Percentiles rank a stretch among this genome's conserved stretches.
Conservation (phyloP, 2,797 vertebrate genomes). For the Dicrostonyx torquatus region DNA sequence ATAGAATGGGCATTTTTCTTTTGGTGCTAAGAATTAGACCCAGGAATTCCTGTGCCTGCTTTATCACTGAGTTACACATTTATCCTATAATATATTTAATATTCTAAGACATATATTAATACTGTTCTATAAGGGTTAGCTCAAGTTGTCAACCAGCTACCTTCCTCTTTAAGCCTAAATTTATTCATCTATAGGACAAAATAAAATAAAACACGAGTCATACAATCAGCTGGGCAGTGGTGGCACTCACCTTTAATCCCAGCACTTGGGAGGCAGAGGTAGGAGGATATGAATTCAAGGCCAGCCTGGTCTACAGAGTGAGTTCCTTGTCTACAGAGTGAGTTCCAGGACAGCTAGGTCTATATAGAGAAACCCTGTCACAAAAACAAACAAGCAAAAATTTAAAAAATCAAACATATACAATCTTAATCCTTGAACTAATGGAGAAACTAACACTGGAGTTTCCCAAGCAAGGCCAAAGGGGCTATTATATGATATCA, state of each 20-base stretch:
- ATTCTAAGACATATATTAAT: background rate
- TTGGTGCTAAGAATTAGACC: background rate
- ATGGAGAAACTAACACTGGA: conserved; percentile 20
- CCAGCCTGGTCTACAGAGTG: background rate
- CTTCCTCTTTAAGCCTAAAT: conserved; percentile 27
- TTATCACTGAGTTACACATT: background rate
- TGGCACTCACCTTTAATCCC: background rate
- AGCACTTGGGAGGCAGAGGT: background rate
- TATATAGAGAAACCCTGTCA: background rate
- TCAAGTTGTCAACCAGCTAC: background rate
- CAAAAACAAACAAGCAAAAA: background rate
- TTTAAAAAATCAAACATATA: background rate
- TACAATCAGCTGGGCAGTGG: background rate
- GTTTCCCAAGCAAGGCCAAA: conserved; percentile 41
- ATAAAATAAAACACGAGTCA: conserved; percentile 18
- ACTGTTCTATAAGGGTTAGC: background rate
- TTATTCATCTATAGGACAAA: conserved; percentile 49
- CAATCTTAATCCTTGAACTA: conserved; percentile 30
- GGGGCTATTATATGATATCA: background rate
- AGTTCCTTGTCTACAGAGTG: background rate
- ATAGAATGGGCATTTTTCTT: background rate
- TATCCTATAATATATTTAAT: background rate
- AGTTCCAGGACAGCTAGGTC: background rate
- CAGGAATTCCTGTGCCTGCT: background rate
- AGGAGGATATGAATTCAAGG: background rate